Evolutionary conservation across 2,888 invertebrate species (phyloP).

Genomic region (Masnerella sp.): DNA sequence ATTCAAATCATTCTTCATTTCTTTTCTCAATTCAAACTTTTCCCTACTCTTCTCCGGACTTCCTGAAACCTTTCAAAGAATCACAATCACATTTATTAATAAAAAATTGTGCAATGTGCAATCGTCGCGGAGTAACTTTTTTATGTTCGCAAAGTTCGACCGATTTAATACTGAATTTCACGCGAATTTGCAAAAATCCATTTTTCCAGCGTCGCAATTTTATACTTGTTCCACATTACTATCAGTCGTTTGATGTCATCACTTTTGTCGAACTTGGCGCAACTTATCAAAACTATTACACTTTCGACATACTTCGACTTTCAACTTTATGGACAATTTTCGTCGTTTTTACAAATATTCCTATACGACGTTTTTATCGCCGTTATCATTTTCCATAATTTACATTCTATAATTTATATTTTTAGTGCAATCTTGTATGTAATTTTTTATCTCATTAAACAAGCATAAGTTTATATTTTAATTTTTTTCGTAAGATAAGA

Average conservation of each 20-base stretch:
- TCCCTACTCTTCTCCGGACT: no score
- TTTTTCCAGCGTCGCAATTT: constrained; percentile 13
- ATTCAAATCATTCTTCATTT: no score
- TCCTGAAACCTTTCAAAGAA: no score
- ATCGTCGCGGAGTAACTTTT: no score
- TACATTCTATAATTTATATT: constrained; percentile 1
- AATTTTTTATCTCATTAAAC: no score
- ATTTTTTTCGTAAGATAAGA: no score
- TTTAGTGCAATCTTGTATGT: no score
- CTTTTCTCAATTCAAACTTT: no score
- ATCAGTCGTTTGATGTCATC: constrained; percentile 33
- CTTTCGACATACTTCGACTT: constrained; percentile 34
- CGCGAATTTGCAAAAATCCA: constrained; percentile 9
- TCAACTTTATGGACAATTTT: constrained; percentile 23
- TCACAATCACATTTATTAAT: no score
- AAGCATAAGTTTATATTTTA: no score
- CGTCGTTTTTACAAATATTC: constrained; percentile 14
- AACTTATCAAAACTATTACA: constrained; percentile 42
- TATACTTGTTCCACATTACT: constrained; percentile 23
- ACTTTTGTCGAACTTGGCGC: constrained; percentile 21
- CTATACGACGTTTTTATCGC: constrained; percentile 7
- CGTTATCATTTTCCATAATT: background rate
- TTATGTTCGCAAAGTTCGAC: no score
- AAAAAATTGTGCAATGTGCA: no score
- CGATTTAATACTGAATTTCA: background rate